Conservation (phyloP, 2,888 invertebrate genomes). For the Lasioglossum marginatum region DNA sequence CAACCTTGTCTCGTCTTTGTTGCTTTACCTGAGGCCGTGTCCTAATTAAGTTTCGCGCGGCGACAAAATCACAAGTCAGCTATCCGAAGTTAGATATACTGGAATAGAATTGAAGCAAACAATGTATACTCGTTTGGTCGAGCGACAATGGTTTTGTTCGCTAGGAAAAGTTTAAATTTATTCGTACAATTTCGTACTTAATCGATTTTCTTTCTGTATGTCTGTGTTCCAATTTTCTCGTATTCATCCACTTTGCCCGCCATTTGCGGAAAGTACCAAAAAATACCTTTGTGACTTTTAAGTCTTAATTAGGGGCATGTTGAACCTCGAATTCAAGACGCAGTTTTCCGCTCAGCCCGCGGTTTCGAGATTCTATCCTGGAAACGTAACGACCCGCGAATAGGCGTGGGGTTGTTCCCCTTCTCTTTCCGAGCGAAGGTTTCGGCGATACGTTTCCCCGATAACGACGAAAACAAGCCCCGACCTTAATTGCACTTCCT, state of each 20-base stretch:
- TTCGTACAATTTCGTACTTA: too few species aligned
- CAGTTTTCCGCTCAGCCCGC: conserved; percentile 16
- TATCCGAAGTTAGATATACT: neutral
- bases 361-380: conserved; percentile 49
- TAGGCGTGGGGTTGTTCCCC: neutral
- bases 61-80: neutral
- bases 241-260: neutral
- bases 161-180: neutral
- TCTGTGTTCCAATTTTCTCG: too few species aligned
- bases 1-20: neutral
- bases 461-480: conserved; percentile 43
- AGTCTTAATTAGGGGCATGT: neutral
- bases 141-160: neutral
- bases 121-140: neutral
- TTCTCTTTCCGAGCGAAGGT: conserved; percentile 17
- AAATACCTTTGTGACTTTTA: neutral
- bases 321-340: neutral
- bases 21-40: neutral
- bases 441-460: conserved; percentile 43
- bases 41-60: neutral
- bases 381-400: conserved; percentile 52
- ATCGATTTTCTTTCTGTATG: too few species aligned
- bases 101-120: neutral
- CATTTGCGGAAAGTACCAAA: neutral
- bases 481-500: conserved; percentile 54